phyloP scores from a whole-genome alignment of 2,797 vertebrate species.

The Peromyscus nudipes region DNA sequence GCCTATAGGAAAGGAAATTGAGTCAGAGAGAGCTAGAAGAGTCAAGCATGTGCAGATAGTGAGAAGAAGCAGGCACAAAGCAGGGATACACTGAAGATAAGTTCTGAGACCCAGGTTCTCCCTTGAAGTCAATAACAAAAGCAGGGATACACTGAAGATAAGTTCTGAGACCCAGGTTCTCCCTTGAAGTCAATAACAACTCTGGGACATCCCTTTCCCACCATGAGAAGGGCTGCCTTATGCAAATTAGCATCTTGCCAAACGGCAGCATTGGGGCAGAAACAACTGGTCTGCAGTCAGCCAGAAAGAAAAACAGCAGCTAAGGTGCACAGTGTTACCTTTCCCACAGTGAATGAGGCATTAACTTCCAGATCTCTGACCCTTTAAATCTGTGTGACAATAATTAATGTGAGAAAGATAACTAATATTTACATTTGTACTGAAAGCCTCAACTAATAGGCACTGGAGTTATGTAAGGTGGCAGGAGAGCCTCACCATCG shows the following conservation, averaged over 20 bases:
- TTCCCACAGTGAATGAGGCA: conserved; percentile 89
- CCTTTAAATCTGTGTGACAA: conserved; percentile 91
- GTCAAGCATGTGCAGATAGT: neutral
- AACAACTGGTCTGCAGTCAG: conserved; percentile 82
- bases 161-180: neutral
- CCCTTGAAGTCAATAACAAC: conserved; percentile 24
- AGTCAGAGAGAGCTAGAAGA: neutral
- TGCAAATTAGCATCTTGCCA: conserved; percentile 55
- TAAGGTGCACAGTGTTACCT: conserved; percentile 84
- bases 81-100: neutral
- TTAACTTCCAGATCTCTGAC: conserved; percentile 89
- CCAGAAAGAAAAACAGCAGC: conserved; percentile 87
- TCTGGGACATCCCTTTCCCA: neutral
- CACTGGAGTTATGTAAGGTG: conserved; percentile 81
- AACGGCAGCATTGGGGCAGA: conserved; percentile 77
- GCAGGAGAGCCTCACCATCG: conserved; percentile 83
- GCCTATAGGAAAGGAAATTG: neutral
- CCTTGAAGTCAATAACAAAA: conserved; percentile 42
- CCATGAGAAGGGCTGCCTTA: neutral
- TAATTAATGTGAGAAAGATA: conserved; percentile 90
- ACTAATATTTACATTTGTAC: conserved; percentile 87
- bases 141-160: too few relatives aligned
- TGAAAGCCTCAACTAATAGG: conserved; percentile 75
- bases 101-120: neutral
- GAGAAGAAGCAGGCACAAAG: neutral